Base-by-base conservation (phyloP, 2,797 vertebrate genomes). In the Lithobates sylvaticus region DNA sequence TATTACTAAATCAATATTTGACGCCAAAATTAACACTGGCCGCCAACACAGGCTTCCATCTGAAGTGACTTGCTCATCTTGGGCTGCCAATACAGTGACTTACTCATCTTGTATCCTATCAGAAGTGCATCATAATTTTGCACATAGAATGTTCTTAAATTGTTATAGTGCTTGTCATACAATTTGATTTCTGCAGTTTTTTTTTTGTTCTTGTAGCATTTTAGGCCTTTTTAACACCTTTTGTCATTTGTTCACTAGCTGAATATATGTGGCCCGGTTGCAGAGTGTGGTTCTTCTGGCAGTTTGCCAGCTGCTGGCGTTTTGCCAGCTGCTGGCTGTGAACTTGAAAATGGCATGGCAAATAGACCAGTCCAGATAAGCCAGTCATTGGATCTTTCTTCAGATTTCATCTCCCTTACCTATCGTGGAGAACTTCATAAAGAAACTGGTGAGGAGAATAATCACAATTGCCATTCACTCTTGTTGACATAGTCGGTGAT, bases 231-330 rank as follows among this genome's bases (percentile, higher is more conserved):
- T 36, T 36, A 5, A 32, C 5, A 39, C 21, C 9, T 21, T 29
- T 39, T n/a, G 13, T 69, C 44, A 78, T 42, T 67, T 7, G 85
- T 88, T 16, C 71, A n/a, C 2, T 90, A 99, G 98, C 88, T 99
- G 71, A 99, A 98, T 47, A 95, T 99, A 89, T 99, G 98, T 84
- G 94, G 91, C 2, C 34, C 89, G 0, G 88, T 93, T 70, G n/a
- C 91, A 0, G 73, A 75, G 0, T 99, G 98, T 7, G 95, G 95
- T n/a, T 0, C 18, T 0, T 86, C 91, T 0, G 74, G 76, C 0
- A 89, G 69, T 2, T 88, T 85, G 58, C 34, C 83, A 3, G 92
- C 91, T 0, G 86, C 91, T 0, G 74, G 76, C 0, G 90, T 69
- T 2, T 88, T 85, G 58, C 34, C 83, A 3, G 92, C 91, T 36